These are phyloP conservation scores for Recurvirostra avosetta DNA, from an alignment of 2,113 vertebrate genomes.

Conservation along the genomic window DNA sequence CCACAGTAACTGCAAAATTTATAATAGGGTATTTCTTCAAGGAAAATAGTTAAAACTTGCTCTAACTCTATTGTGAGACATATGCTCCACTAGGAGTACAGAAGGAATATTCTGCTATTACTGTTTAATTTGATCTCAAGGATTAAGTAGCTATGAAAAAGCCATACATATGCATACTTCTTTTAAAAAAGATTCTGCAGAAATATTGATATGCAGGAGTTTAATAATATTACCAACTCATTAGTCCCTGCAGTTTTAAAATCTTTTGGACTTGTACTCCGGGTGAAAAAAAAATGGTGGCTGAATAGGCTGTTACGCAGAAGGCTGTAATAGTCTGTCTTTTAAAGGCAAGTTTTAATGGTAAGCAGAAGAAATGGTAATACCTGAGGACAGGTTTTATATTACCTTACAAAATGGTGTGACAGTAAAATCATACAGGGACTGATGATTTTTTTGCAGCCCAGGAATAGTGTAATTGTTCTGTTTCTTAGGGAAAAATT, in stretches of 20 bases:
- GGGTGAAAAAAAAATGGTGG: background rate
- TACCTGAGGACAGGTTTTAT: background rate
- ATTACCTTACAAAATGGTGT: background rate
- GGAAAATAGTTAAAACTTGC: background rate
- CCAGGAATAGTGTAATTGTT: background rate
- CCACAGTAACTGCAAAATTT: background rate
- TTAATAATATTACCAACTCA: background rate
- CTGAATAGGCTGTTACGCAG: background rate
- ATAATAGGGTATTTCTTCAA: background rate
- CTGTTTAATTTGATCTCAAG: background rate
- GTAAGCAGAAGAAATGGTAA: background rate
- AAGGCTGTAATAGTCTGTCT: background rate
- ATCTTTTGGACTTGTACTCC: background rate
- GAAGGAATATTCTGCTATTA: background rate
- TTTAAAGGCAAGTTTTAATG: background rate
- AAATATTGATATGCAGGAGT: background rate
- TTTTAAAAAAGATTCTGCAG: background rate
- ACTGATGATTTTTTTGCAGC: background rate
- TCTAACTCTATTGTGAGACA: background rate
- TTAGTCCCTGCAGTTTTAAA: background rate
- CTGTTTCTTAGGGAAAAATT: background rate
- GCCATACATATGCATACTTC: background rate
- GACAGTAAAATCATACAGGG: background rate
- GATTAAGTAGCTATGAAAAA: background rate
- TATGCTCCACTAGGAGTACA: background rate